A percentile compares a stretch with the other conserved stretches of the same genome.
These are phyloP conservation scores for Operophtera brumata DNA, from an alignment of 2,888 invertebrate genomes.

Conservation along the genomic window DNA sequence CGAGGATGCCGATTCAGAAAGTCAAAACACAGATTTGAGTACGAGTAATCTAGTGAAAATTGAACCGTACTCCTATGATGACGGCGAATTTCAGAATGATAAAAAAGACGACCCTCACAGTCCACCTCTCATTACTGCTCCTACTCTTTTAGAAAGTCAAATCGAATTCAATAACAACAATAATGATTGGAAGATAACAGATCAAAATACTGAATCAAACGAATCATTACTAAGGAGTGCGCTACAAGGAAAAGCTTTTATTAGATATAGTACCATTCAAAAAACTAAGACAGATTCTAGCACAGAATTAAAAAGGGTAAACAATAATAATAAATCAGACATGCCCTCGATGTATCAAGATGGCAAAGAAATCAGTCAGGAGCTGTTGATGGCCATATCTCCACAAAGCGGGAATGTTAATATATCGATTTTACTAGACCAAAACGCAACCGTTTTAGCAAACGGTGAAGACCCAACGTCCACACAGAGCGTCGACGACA, in stretches of 20 bases:
- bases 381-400: conserved; percentile 68
- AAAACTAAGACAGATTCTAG: conserved; percentile 71
- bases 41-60: conserved; percentile 81
- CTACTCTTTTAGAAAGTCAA: conserved; percentile 74
- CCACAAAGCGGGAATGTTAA: conserved; percentile 68
- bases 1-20: conserved; percentile 90
- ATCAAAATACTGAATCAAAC: conserved; percentile 84
- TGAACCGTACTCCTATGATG: conserved; percentile 69
- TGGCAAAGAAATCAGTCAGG: conserved; percentile 59
- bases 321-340: conserved; percentile 73
- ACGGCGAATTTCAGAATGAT: conserved; percentile 65
- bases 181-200: conserved; percentile 90
- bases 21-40: conserved; percentile 85
- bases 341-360: conserved; percentile 81
- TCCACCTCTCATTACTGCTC: conserved; percentile 71
- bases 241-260: conserved; percentile 88
- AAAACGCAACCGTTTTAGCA: conserved; percentile 62
- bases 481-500: conserved; percentile 84
- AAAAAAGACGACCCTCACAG: conserved; percentile 70
- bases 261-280: conserved; percentile 80
- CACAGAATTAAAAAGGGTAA: conserved; percentile 66
- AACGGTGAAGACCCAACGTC: conserved; percentile 79
- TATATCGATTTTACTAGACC: conserved; percentile 74
- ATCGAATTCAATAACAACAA: conserved; percentile 86
- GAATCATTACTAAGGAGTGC: conserved; percentile 91